Evolutionary conservation across 2,113 vertebrate species (phyloP).

Genomic region (Datnioides undecimradiatus): DNA sequence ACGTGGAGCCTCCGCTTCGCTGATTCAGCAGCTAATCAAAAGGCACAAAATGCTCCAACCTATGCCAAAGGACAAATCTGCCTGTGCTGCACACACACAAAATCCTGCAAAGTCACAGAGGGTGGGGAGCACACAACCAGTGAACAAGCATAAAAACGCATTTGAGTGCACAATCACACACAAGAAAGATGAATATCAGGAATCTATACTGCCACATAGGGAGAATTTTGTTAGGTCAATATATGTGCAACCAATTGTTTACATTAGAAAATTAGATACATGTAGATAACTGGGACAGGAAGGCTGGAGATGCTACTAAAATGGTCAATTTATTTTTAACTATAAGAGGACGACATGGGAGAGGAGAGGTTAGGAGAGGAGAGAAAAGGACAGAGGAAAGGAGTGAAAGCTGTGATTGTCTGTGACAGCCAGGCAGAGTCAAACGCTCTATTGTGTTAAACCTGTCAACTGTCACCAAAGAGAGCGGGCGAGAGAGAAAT

Average conservation of each 20-base stretch:
- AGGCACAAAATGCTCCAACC: constrained; percentile 55
- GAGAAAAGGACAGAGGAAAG: neutral
- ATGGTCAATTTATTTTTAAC: neutral
- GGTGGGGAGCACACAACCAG: neutral
- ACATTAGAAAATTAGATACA: neutral
- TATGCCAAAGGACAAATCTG: constrained; percentile 53
- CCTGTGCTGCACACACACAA: neutral
- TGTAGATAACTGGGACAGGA: neutral
- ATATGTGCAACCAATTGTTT: constrained; percentile 7
- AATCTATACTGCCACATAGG: neutral
- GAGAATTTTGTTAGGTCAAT: neutral
- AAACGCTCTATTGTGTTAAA: constrained; percentile 71
- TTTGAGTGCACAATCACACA: constrained; percentile 7
- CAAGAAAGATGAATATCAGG: constrained; percentile 21
- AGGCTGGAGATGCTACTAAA: neutral
- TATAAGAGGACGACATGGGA: neutral
- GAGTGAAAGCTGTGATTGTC: constrained; percentile 52
- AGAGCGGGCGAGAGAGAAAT: constrained; percentile 38
- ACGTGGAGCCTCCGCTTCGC: constrained; percentile 15
- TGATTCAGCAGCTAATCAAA: constrained; percentile 65
- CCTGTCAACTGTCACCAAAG: constrained; percentile 69
- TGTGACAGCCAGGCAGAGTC: constrained; percentile 48
- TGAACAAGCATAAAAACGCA: neutral
- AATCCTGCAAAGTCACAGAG: constrained; percentile 54
- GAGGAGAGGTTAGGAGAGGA: neutral